Evolutionary conservation across 1,140 invertebrate genomes (phyloP).

Genomic region (Drosophila persimilis): DNA sequence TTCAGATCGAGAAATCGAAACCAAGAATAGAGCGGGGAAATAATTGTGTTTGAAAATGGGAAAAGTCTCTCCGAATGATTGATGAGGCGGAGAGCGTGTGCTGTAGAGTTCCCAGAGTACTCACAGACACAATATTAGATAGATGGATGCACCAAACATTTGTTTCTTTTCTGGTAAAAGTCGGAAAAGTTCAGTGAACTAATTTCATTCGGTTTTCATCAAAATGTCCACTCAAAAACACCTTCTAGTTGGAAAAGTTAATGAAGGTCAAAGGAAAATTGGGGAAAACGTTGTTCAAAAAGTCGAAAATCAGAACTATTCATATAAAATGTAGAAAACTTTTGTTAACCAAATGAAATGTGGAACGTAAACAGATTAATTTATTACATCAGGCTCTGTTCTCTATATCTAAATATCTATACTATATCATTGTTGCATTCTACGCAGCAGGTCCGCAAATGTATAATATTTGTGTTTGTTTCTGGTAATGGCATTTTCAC

Average conservation of each 20-base stretch:
- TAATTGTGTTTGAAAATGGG: neutral
- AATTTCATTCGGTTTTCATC: neutral
- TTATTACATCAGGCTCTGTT: constrained; percentile 18
- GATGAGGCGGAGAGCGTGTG: constrained; percentile 2
- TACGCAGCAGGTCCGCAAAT: constrained; percentile 14
- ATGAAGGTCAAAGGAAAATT: no score
- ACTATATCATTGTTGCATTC: constrained; percentile 13
- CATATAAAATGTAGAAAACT: constrained; percentile 6
- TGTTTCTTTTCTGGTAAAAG: no score
- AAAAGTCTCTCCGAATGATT: neutral
- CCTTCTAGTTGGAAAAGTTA: no score
- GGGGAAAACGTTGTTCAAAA: no score
- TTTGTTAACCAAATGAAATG: neutral
- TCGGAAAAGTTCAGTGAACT: constrained; percentile 38
- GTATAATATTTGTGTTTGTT: neutral
- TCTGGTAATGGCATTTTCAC: constrained; percentile 3
- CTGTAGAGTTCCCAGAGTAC: neutral
- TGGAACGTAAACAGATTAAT: no score
- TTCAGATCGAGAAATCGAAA: constrained; percentile 6
- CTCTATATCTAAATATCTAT: neutral
- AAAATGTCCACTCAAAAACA: no score
- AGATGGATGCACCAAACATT: constrained; percentile 1
- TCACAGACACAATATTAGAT: neutral
- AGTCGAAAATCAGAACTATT: no score
- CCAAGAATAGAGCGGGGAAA: neutral